Conservation (phyloP, 1,140 invertebrate species). For the Coenobita brevimanus region DNA sequence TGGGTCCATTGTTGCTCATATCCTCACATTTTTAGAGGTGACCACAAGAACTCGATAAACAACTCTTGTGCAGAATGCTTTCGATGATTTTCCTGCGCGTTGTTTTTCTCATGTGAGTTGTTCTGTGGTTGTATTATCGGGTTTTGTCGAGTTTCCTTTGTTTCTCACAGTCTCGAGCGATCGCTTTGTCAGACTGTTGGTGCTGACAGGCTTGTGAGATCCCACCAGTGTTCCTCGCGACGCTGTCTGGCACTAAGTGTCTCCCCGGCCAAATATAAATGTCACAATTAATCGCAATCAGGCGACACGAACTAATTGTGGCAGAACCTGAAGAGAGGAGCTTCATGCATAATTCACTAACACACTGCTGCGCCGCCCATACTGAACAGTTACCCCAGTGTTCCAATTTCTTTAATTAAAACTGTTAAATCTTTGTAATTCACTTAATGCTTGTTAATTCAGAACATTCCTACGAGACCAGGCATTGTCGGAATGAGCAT, state of each 20-base stretch:
- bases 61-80: too few species aligned
- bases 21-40: too few species aligned
- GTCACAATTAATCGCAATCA: conserved; percentile 54
- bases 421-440: neutral
- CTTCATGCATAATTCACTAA: conserved; percentile 47
- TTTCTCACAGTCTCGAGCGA: too few species aligned
- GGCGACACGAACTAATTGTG: conserved; percentile 49
- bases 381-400: conserved; percentile 15
- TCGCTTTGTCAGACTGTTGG: too few species aligned
- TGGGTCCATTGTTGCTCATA: too few species aligned
- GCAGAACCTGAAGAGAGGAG: conserved; percentile 25
- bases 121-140: too few species aligned
- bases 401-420: conserved; percentile 42
- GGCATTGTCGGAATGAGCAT: too few species aligned
- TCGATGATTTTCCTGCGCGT: too few species aligned
- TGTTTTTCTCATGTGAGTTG: too few species aligned
- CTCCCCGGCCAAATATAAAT: conserved; percentile 40
- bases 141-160: too few species aligned
- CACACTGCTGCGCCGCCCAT: neutral
- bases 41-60: too few species aligned
- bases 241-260: neutral
- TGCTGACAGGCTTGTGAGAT: neutral
- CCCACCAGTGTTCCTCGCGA: neutral
- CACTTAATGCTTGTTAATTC: neutral
- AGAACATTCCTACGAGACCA: too few species aligned